A percentile compares a stretch with the other conserved stretches of the same genome.
These are phyloP conservation scores for Leucophenga varia DNA, from an alignment of 1,140 invertebrate species.

Conservation along the genomic window DNA sequence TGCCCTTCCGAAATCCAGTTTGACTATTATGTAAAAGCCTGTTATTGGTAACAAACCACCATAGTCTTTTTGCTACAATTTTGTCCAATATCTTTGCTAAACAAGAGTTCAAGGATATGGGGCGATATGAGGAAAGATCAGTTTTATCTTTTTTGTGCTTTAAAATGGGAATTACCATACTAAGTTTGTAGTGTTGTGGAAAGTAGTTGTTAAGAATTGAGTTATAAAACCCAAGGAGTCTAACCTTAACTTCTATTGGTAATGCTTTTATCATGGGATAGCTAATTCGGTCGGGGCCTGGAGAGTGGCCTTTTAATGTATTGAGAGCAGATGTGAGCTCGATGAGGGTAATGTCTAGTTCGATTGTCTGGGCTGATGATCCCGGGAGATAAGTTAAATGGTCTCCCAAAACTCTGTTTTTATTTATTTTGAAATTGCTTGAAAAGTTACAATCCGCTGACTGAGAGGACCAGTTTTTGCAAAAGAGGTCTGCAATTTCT, in stretches of 20 bases:
- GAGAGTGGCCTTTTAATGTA: slow-evolving; percentile 5
- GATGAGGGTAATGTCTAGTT: too few relatives aligned
- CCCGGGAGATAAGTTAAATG: too few relatives aligned
- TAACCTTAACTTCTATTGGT: neutral
- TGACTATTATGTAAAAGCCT: slow-evolving; percentile 12
- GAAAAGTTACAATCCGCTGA: slow-evolving; percentile 4
- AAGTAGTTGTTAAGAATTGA: slow-evolving; percentile 9
- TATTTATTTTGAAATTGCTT: neutral
- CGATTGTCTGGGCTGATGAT: neutral
- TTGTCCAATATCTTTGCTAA: slow-evolving; percentile 16
- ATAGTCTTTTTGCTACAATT: slow-evolving; percentile 19
- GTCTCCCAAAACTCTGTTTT: neutral
- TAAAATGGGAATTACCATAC: slow-evolving; percentile 12
- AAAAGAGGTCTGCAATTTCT: slow-evolving; percentile 7
- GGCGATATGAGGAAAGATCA: slow-evolving; percentile 7
- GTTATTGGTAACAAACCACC: slow-evolving; percentile 14
- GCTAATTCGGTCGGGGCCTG: slow-evolving; percentile 6
- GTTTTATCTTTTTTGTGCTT: slow-evolving; percentile 16
- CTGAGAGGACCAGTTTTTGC: slow-evolving; percentile 3
- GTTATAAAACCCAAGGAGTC: slow-evolving; percentile 12
- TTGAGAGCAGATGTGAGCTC: neutral
- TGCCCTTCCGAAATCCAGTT: slow-evolving; percentile 14
- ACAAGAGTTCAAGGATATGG: slow-evolving; percentile 20
- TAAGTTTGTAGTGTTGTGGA: slow-evolving; percentile 16
- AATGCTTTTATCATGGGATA: slow-evolving; percentile 13